Conservation (phyloP, 2,797 vertebrate species). For the Molothrus aeneus region DNA sequence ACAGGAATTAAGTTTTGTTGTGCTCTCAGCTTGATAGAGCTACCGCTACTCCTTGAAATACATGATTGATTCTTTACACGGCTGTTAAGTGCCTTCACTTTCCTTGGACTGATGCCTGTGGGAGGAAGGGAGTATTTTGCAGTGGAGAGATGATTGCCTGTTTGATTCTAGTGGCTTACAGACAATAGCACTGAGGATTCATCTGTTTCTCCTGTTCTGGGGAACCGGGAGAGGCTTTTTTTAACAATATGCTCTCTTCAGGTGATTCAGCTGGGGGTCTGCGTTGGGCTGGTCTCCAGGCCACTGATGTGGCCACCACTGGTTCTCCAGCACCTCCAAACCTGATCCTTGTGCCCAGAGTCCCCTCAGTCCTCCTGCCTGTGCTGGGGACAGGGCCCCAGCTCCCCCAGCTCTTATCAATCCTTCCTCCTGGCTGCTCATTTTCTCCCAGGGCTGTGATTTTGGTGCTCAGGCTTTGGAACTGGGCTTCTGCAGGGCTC, state of each 20-base stretch:
- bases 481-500: not conserved
- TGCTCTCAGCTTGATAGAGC: conserved; percentile 63
- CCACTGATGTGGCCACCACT: not conserved
- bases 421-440: not conserved
- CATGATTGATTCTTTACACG: conserved; percentile 68
- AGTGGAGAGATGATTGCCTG: conserved; percentile 50
- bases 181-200: conserved; percentile 49
- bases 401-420: fast-evolving
- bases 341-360: not conserved
- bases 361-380: fast-evolving
- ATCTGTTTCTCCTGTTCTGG: not conserved
- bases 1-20: conserved; percentile 64
- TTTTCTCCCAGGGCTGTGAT: not conserved
- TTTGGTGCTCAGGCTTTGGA: not conserved
- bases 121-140: conserved; percentile 66
- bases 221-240: not conserved
- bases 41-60: conserved; percentile 57
- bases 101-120: conserved; percentile 66
- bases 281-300: not conserved
- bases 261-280: not conserved
- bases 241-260: not conserved
- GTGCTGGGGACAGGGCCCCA: fast-evolving
- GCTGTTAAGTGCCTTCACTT: conserved; percentile 66
- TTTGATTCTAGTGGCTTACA: conserved; percentile 50
- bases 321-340: not conserved